Conservation (phyloP, 2,113 vertebrate genomes). For the Plecotus auritus region DNA sequence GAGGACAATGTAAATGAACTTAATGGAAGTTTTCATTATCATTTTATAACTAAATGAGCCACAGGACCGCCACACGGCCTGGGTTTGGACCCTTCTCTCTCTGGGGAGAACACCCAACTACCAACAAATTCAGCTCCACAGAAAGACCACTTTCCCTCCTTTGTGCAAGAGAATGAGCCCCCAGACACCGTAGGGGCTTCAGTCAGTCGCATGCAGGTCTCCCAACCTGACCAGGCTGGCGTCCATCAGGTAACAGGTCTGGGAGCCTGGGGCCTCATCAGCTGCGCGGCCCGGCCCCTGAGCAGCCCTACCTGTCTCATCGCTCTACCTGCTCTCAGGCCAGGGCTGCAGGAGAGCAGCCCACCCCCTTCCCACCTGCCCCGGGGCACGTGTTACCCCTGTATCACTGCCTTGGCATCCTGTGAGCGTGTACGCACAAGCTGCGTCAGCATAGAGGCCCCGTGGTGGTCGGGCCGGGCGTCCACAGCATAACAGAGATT, state of each 20-base stretch:
- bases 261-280: too few species aligned
- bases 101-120: neutral
- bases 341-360: neutral
- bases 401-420: neutral
- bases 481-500: neutral
- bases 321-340: neutral
- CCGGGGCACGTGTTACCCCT: fast-evolving
- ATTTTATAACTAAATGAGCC: neutral
- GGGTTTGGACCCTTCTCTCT: neutral
- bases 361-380: neutral
- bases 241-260: neutral
- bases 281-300: fast-evolving
- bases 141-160: neutral
- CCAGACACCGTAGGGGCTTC: neutral
- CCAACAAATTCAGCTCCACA: neutral
- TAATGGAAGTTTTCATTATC: neutral
- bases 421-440: neutral
- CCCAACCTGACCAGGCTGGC: neutral
- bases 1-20: neutral
- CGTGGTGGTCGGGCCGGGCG: fast-evolving
- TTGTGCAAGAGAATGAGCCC: neutral
- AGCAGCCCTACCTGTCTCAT: neutral
- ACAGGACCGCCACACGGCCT: neutral
- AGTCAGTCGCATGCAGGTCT: neutral
- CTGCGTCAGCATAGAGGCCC: neutral